Evolutionary conservation across 2,797 vertebrate genomes (phyloP).

Genomic region (Kryptopterus vitreolus): DNA sequence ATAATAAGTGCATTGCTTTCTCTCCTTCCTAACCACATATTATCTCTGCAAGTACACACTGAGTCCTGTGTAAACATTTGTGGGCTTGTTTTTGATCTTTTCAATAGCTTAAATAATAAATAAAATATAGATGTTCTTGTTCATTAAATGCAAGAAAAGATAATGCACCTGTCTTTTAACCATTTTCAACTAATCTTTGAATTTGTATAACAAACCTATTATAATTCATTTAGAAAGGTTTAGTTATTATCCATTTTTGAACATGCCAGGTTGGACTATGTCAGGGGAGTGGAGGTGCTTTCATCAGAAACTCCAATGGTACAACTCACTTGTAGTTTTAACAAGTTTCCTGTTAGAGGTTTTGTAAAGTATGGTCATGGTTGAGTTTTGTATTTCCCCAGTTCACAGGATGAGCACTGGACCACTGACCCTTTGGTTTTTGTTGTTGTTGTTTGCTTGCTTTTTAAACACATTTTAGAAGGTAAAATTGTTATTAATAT

Average conservation of each 20-base stretch:
- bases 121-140: not conserved
- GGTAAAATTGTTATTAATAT: not conserved
- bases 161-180: conserved; percentile 62
- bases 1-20: not conserved
- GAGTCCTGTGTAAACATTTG: conserved; percentile 84
- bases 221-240: conserved; percentile 59
- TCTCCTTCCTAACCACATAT: not conserved
- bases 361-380: not conserved
- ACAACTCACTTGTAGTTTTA: conserved; percentile 80
- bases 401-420: too few species aligned
- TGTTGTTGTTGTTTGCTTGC: too few species aligned
- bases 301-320: too few species aligned
- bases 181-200: too few species aligned
- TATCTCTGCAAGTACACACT: conserved; percentile 70
- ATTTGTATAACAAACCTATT: not conserved
- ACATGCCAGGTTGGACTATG: conserved; percentile 80
- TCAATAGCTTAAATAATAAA: too few species aligned
- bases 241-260: conserved; percentile 78
- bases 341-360: not conserved
- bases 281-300: conserved; percentile 68
- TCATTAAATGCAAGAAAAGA: not conserved
- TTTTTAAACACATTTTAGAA: not conserved
- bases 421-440: not conserved
- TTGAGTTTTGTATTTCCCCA: too few species aligned
- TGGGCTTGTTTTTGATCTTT: conserved; percentile 56